Percentiles rank a stretch among this genome's conserved stretches.
Conservation (phyloP, 2,888 invertebrate species). For the Pristionchus exspectatus region DNA sequence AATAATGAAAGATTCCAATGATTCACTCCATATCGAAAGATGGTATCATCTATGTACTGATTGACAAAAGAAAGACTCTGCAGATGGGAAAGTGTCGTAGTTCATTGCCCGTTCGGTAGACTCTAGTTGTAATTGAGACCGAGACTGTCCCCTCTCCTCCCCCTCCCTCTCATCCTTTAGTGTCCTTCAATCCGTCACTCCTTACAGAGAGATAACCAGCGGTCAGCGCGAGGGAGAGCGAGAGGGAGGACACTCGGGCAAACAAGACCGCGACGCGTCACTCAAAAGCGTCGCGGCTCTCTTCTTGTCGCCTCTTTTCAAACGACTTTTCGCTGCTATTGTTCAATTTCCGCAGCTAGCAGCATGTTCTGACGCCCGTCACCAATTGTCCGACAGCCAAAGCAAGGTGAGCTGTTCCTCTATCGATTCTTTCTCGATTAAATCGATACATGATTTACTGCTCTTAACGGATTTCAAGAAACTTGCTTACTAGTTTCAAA, state of each 20-base stretch:
- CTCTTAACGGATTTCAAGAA: not conserved
- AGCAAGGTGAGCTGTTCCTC: not conserved
- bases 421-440: not conserved
- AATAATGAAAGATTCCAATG: too few species aligned
- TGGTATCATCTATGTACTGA: too few species aligned
- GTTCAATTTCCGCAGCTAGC: not conserved
- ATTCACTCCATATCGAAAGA: too few species aligned
- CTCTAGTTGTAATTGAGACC: not conserved
- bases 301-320: not conserved
- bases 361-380: not conserved
- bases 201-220: slow-evolving; percentile 35
- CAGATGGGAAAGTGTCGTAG: not conserved
- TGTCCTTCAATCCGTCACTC: slow-evolving; percentile 22
- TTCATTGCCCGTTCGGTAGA: not conserved
- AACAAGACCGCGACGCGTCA: slow-evolving; percentile 38
- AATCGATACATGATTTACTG: not conserved
- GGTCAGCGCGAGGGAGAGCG: slow-evolving; percentile 36
- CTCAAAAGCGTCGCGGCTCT: not conserved
- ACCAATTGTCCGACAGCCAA: not conserved
- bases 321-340: not conserved
- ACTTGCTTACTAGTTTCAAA: not conserved
- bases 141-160: not conserved
- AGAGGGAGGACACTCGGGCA: not conserved
- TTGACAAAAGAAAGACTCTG: too few species aligned
- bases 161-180: not conserved